Base-by-base conservation (phyloP, 2,888 invertebrate species). In the Orgyia antiqua region DNA sequence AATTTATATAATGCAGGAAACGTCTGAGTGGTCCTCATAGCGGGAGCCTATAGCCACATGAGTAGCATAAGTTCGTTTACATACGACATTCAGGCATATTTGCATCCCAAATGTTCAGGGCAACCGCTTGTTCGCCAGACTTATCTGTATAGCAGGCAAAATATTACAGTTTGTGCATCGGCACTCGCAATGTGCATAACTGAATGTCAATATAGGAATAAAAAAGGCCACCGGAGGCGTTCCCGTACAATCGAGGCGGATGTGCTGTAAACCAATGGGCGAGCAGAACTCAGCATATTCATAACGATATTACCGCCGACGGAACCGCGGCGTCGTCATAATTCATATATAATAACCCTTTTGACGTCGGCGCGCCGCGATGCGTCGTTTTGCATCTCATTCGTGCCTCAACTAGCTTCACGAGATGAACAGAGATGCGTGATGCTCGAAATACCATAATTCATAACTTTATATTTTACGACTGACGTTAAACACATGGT, bases 341-440 rank as follows among this genome's bases (percentile, higher is more conserved):
- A 87, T 80, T 87, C 87, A 87, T 87, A 86, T 60, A 86, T 86
- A 86, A 86, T 86, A 87, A 87, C 87, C 87, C 87, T 84, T 86
- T 78, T 71, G 73, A 73, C 72, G 73, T 47, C 64, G 62, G 52
- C 66, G 66, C 71, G 65, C 54, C 68, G 72, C 74, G 61, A 58
- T 60, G 69, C 68, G 65, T 66, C 71, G 74, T 72, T 76, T 68
- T 76, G 67, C 75, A 59, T 71, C 79, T 79, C 83, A 50, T 71
- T 77, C 80, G 42, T 63, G 48, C 74, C 27, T 61, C 48, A 41
- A 42, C 38, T 19, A 27, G 29, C 45, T 44, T 45, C 55, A 48
- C 42, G 49, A 49, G 80, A 54, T 61, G 36, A 72, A 83, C 64
- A 72, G 83, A 80, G 84, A 83, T 58, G 66, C 61, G 41, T 47